Base-by-base conservation (phyloP, 92 coral and sea anemone species). In the Actinostola sp. region DNA sequence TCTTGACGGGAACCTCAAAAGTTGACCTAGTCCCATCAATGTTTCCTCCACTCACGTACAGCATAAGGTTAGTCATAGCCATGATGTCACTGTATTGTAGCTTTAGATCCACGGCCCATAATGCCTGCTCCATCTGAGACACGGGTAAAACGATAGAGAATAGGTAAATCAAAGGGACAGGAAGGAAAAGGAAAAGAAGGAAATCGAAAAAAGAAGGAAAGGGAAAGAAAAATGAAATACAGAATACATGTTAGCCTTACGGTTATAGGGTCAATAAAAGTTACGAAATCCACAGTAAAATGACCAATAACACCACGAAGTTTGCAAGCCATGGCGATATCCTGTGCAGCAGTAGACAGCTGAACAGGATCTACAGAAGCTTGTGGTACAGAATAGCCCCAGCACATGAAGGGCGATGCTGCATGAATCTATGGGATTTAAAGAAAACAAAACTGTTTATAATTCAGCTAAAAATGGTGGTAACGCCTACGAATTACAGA, bases 371-470 rank as follows among this genome's bases (percentile, higher is more conserved):
- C 97, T 34, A 91, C 94, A 1, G 98, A 93, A 26, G 98, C 86
- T 84, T 93, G 98, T 33, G 98, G 98, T 27, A 93, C 84, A 66
- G 98, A 93, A 74, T 84, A 87, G 2, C 98, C 98, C 98, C 98
- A 93, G 52, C 98, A 93, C 59, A 92, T 84, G 78, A 91, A 91
- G 38, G 85, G 91, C 15, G 98, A 93, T n/a, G 88, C 38, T 1
- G 98, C 93, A 73, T 93, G 98, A 65, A 93, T 93, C 97, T 93
- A n/a, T n/a, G n/a, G n/a, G n/a, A n/a, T n/a, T n/a, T n/a, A n/a
- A n/a, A n/a, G n/a, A n/a, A n/a, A n/a, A n/a, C n/a, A n/a, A n/a
- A n/a, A n/a, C n/a, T n/a, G n/a, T n/a, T n/a, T 26, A 16, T 1
- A 62, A 28, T 31, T 68, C 14, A 57, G 6, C 4, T n/a, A 16